Conservation (phyloP, 2,888 invertebrate genomes). For the Epiblema foenella region DNA sequence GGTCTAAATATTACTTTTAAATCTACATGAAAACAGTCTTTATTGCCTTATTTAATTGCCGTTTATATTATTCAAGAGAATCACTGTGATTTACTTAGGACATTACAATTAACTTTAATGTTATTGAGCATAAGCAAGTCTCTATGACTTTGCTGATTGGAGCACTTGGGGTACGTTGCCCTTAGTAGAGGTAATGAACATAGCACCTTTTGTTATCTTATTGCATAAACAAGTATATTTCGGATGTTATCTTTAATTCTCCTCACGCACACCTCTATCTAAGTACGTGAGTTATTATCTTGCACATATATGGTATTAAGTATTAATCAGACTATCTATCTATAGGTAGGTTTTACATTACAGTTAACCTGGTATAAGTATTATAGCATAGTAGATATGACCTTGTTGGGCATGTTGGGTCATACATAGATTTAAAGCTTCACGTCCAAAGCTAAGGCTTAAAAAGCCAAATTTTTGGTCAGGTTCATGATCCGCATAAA, state of each 20-base stretch:
- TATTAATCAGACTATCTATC: constrained; percentile 35
- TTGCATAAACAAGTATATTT: constrained; percentile 38
- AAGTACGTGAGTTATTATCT: constrained; percentile 41
- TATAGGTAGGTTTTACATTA: constrained; percentile 22
- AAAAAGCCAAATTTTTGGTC: too few species aligned
- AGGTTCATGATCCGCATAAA: too few species aligned
- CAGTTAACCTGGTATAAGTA: constrained; percentile 36
- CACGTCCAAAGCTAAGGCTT: too few species aligned
- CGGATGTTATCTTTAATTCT: constrained; percentile 38
- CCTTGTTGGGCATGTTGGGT: not conserved
- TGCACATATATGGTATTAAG: constrained; percentile 32
- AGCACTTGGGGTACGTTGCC: constrained; percentile 39
- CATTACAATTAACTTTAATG: constrained; percentile 21
- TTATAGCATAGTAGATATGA: not conserved
- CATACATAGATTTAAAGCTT: too few species aligned
- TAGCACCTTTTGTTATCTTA: constrained; percentile 39
- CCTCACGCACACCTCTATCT: constrained; percentile 40
- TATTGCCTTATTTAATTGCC: constrained; percentile 31
- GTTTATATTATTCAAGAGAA: constrained; percentile 16
- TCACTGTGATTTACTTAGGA: constrained; percentile 16
- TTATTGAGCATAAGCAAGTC: constrained; percentile 38
- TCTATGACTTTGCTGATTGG: constrained; percentile 41
- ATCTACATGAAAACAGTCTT: constrained; percentile 38
- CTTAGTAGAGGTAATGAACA: constrained; percentile 34
- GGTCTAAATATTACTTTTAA: constrained; percentile 35